Conservation (phyloP, 2,888 invertebrate species). For the Agrotis puta region DNA sequence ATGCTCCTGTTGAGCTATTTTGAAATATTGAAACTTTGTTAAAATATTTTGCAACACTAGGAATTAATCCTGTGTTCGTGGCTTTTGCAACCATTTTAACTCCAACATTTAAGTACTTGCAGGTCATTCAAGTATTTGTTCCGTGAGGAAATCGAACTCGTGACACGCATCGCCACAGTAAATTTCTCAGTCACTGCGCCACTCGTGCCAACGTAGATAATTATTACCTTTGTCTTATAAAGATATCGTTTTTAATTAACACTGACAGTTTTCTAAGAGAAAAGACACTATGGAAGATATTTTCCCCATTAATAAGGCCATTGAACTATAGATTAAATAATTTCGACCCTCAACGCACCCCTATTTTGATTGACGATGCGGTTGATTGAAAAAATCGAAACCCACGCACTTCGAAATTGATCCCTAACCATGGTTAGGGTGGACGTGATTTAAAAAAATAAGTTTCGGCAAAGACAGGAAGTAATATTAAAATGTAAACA, state of each 20-base stretch:
- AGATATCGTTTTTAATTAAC: background rate
- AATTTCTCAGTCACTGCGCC: too few species aligned
- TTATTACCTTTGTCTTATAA: background rate
- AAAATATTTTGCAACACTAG: too few species aligned
- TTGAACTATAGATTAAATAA: conserved; percentile 68
- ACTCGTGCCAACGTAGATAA: too few species aligned
- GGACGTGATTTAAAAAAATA: conserved; percentile 57
- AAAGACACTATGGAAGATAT: conserved; percentile 13
- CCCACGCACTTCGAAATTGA: conserved; percentile 69
- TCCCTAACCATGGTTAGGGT: conserved; percentile 64
- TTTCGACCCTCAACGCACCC: conserved; percentile 72
- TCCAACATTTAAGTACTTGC: too few species aligned
- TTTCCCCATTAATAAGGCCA: conserved; percentile 59
- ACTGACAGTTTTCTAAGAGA: background rate
- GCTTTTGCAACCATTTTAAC: too few species aligned
- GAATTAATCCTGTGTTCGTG: too few species aligned
- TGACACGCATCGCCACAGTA: too few species aligned
- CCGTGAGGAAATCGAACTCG: too few species aligned
- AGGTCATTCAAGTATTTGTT: too few species aligned
- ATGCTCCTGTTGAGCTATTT: too few species aligned
- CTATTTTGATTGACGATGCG: conserved; percentile 79
- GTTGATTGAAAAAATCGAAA: conserved; percentile 78
- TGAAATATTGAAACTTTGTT: too few species aligned
- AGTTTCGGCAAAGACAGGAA: conserved; percentile 25
- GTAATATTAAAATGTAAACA: conserved; percentile 47